These are phyloP conservation scores for Melanerpes aurifrons DNA, from an alignment of 2,113 vertebrate genomes.

Conservation along the genomic window DNA sequence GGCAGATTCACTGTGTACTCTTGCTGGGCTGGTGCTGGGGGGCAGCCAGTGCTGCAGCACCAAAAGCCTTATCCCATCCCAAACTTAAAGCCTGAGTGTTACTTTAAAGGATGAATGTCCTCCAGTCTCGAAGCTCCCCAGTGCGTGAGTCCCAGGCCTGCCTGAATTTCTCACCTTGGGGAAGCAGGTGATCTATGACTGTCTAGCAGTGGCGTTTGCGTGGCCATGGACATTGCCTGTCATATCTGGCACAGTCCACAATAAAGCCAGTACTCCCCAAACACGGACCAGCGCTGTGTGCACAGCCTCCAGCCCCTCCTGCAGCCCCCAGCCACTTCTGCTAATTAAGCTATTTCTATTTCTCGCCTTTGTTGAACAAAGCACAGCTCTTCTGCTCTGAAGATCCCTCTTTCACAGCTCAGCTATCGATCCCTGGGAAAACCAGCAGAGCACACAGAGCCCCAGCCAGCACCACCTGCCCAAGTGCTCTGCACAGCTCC, in stretches of 20 bases:
- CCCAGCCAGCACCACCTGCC: neutral
- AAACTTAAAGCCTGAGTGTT: accelerated
- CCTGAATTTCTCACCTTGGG: neutral
- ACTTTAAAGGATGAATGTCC: neutral
- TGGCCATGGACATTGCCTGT: neutral
- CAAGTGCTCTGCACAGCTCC: neutral
- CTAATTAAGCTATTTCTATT: conserved; percentile 46
- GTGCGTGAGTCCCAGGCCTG: too few relatives aligned
- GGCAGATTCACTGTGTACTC: accelerated
- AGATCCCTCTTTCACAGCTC: conserved; percentile 6
- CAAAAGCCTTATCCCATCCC: accelerated
- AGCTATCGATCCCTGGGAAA: conserved; percentile 23
- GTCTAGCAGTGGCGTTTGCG: neutral
- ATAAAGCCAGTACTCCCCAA: neutral
- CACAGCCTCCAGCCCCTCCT: neutral
- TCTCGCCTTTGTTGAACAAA: conserved; percentile 59
- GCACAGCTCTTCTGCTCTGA: conserved; percentile 30
- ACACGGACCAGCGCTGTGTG: neutral
- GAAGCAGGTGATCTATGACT: neutral
- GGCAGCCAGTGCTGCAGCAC: neutral
- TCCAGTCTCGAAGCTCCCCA: neutral
- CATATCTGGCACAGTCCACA: accelerated
- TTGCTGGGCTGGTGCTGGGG: neutral
- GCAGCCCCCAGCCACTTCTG: neutral
- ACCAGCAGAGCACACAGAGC: neutral